Percentiles rank a stretch among this genome's conserved stretches.
Evolutionary conservation across 2,888 invertebrate species (phyloP).

Genomic region (Tetanocera ferruginea): DNA sequence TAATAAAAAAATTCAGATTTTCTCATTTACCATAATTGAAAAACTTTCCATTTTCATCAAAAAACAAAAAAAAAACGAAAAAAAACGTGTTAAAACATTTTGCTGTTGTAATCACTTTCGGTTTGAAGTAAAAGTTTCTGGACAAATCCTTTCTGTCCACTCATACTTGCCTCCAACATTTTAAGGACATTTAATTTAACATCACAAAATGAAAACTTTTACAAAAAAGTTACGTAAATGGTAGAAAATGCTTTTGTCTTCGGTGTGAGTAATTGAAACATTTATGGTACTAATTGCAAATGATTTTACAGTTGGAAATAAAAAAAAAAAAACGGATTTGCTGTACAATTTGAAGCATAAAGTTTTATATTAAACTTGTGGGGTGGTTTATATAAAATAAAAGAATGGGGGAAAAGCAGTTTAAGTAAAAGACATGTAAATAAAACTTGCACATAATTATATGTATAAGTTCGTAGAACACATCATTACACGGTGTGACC

Average conservation of each 20-base stretch:
- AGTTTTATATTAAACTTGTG: constrained; percentile 1
- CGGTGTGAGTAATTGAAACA: constrained; percentile 67
- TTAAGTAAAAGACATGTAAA: no score
- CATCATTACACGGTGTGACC: no score
- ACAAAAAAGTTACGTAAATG: constrained; percentile 51
- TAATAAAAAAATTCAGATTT: no score
- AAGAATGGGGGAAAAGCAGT: neutral
- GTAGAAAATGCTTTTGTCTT: neutral
- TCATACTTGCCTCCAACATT: constrained; percentile 54
- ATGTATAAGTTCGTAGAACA: no score
- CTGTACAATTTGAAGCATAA: constrained; percentile 18
- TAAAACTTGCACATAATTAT: no score
- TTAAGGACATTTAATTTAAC: constrained; percentile 53
- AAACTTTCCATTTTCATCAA: no score
- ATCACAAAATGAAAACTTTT: constrained; percentile 42
- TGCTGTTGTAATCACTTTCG: constrained; percentile 9
- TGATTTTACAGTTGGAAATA: constrained; percentile 38
- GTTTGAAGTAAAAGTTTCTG: constrained; percentile 7
- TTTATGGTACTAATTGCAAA: constrained; percentile 64
- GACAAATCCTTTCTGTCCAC: constrained; percentile 37
- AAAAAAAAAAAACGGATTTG: constrained; percentile 25
- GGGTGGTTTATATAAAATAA: neutral
- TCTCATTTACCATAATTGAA: no score
- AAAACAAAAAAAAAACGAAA: neutral
- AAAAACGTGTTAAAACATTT: neutral